Percentiles rank a stretch among this genome's conserved stretches.
Conservation (phyloP, 2,888 invertebrate species). For the Tryphoninae sp. region DNA sequence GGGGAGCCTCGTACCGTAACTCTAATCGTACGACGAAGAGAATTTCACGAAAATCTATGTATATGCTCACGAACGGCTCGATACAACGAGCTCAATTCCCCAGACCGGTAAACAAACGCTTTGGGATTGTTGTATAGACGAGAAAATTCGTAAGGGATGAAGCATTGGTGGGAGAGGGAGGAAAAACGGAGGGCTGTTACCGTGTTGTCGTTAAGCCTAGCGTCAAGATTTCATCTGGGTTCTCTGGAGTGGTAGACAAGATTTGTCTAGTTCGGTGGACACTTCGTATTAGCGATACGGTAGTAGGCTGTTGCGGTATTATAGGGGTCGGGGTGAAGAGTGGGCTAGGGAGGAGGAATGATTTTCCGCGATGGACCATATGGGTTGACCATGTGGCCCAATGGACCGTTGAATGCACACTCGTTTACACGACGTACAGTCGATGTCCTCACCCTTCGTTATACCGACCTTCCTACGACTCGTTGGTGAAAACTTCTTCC, state of each 20-base stretch:
- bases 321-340: conserved; percentile 21
- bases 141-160: conserved; percentile 57
- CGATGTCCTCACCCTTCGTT: not conserved
- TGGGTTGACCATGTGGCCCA: conserved; percentile 80
- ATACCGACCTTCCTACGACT: conserved; percentile 40
- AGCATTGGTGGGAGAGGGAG: conserved; percentile 19
- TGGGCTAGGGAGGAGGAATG: not conserved
- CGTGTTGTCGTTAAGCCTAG: conserved; percentile 56
- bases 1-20: not conserved
- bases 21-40: conserved; percentile 42
- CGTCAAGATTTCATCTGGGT: conserved; percentile 62
- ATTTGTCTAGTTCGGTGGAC: conserved; percentile 71
- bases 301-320: conserved; percentile 49
- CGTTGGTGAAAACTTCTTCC: not conserved
- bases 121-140: conserved; percentile 51
- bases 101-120: conserved; percentile 69
- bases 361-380: conserved; percentile 74
- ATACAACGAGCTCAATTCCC: conserved; percentile 69
- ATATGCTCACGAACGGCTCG: conserved; percentile 49
- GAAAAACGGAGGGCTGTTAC: conserved; percentile 43
- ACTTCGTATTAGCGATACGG: conserved; percentile 68
- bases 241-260: conserved; percentile 66
- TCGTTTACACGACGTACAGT: conserved; percentile 11
- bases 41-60: conserved; percentile 54
- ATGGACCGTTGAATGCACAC: conserved; percentile 66